Conservation (phyloP, 2,797 vertebrate species). For the Oreonectes daqikongensis region DNA sequence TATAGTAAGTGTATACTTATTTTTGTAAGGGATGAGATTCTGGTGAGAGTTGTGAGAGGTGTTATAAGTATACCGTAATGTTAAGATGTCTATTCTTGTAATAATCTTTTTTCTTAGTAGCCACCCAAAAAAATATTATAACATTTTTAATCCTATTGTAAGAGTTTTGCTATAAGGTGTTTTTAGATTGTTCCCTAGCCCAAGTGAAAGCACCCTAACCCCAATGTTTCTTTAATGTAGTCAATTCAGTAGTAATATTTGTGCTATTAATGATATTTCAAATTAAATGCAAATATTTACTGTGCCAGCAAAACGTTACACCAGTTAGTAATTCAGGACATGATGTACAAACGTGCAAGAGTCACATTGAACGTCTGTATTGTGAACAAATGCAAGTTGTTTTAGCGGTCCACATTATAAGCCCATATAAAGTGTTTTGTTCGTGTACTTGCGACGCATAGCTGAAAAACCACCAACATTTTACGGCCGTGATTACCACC, state of each 20-base stretch:
- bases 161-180: too few relatives aligned
- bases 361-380: not conserved
- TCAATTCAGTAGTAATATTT: too few relatives aligned
- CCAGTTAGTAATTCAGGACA: not conserved
- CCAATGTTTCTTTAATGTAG: too few relatives aligned
- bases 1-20: too few relatives aligned
- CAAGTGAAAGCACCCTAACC: too few relatives aligned
- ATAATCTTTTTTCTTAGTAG: not conserved
- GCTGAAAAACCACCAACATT: conserved; percentile 32
- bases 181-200: too few relatives aligned
- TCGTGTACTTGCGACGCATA: conserved; percentile 42
- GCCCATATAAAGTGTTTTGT: conserved; percentile 23
- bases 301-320: not conserved
- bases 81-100: not conserved
- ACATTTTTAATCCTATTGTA: not conserved
- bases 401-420: not conserved
- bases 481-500: conserved; percentile 33
- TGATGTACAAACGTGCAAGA: not conserved
- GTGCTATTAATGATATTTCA: too few relatives aligned
- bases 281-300: not conserved
- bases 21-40: too few relatives aligned
- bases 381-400: not conserved
- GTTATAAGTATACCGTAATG: too few relatives aligned
- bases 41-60: too few relatives aligned
- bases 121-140: too few relatives aligned